Evolutionary conservation across 2,888 invertebrate genomes (phyloP).

Genomic region (Drosophila neotestacea): DNA sequence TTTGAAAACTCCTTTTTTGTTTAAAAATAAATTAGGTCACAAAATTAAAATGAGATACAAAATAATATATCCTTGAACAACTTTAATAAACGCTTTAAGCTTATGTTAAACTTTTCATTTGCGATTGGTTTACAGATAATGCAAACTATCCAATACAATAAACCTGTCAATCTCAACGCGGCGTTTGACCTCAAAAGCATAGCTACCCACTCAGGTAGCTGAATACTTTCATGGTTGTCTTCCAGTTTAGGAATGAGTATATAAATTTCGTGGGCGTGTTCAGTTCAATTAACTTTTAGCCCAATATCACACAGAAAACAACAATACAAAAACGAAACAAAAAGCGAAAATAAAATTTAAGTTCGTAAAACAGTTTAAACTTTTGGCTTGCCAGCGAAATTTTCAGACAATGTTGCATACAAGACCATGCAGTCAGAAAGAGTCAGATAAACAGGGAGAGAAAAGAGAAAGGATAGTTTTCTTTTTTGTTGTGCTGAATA

Average conservation of each 20-base stretch:
- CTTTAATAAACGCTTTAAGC: background rate
- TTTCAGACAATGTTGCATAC: conserved; percentile 56
- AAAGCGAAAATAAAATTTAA: conserved; percentile 39
- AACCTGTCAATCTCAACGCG: conserved; percentile 21
- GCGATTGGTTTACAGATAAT: conserved; percentile 7
- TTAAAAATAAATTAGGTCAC: background rate
- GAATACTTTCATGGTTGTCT: conserved; percentile 10
- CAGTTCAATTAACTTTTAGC: conserved; percentile 72
- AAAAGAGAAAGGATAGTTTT: conserved; percentile 8
- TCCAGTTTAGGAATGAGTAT: conserved; percentile 1
- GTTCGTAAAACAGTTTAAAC: conserved; percentile 68
- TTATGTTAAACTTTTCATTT: background rate
- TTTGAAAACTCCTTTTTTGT: too few species aligned
- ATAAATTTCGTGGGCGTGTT: conserved; percentile 63
- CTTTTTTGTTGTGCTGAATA: conserved; percentile 40
- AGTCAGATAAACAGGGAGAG: background rate
- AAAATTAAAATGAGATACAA: background rate
- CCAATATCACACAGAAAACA: conserved; percentile 48
- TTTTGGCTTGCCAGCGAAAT: conserved; percentile 63
- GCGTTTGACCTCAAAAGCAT: conserved; percentile 22
- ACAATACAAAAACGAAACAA: conserved; percentile 25
- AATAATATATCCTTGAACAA: background rate
- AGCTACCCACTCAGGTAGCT: conserved; percentile 18
- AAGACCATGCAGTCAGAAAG: background rate
- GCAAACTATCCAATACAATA: conserved; percentile 22